Evolutionary conservation across 2,888 invertebrate species (phyloP), one percentile per base, ranked within the genome.

Genomic region (Latrodectus hesperus): DNA sequence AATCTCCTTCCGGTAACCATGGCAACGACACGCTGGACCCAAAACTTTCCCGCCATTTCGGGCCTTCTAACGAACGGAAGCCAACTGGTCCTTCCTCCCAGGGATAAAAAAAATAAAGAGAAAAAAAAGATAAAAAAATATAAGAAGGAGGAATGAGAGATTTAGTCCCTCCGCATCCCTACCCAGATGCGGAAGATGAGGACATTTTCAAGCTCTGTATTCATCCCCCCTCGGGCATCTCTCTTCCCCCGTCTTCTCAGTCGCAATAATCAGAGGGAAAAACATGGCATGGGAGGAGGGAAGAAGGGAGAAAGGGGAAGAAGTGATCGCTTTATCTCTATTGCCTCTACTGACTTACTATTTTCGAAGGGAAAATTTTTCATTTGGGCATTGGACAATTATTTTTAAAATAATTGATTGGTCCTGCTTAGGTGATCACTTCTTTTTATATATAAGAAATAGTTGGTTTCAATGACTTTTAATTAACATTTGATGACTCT

Each of bases 21-120:
- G 74, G 79, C 64, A 78, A 88, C 87, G 64, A 79, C 83, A 88
- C 83, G 87, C 87, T 78, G 87, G 87, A 88, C 87, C 78, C 83
- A 78, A 88, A 88, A 88, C 82, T 88, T 88, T 88, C 78, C 82
- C 78, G 87, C 82, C 77, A 82, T 82, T 78, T 73, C 67, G 71
- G 81, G 78, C 49, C 75, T 51, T 79, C 85, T 88, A 88, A 88
- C 87, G 87, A 88, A 76, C 77, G 78, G 81, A 88, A 88, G 74
- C 73, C 51, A 22, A 81, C 52, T 55, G 60, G 52, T 38, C 17
- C 77, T 55, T 49, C 55, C 51, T 22, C 72, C 26, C 71, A 26
- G 17, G 17, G 11, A 68, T 22, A 75, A 60, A 73, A 73, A 75
- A 17, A 67, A 71, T 2, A 5, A 71, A 0, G 12, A 26, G n/a